Percentiles rank a stretch among this genome's conserved stretches.
These are phyloP conservation scores for Pandion haliaetus DNA, from an alignment of 2,113 vertebrate genomes.

Conservation along the genomic window DNA sequence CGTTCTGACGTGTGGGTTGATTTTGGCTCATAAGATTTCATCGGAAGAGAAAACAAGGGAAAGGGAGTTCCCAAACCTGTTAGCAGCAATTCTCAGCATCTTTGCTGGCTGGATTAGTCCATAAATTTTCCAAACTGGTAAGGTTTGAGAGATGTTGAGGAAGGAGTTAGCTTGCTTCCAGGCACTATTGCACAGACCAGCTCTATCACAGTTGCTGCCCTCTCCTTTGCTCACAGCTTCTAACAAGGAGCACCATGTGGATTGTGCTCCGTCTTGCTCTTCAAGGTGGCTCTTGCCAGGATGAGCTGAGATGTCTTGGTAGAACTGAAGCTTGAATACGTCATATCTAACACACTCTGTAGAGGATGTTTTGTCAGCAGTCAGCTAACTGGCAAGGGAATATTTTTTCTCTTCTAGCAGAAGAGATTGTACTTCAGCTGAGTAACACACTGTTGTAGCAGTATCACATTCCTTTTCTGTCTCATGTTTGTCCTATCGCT, in stretches of 20 bases:
- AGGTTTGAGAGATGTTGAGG: neutral
- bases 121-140: neutral
- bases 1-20: fast-evolving
- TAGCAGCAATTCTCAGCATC: neutral
- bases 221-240: neutral
- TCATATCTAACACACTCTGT: fast-evolving
- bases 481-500: neutral
- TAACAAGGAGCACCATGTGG: neutral
- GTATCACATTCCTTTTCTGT: neutral
- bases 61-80: neutral
- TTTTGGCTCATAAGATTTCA: neutral
- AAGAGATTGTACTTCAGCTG: neutral
- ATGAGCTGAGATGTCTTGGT: neutral
- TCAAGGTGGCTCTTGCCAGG: neutral
- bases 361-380: neutral
- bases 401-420: neutral
- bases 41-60: neutral
- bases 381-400: neutral
- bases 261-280: neutral
- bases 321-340: neutral
- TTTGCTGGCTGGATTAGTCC: neutral
- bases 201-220: fast-evolving
- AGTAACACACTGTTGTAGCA: too few species aligned
- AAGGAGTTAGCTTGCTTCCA: neutral
- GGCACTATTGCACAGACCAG: neutral